Evolutionary conservation across 2,797 vertebrate species (phyloP).

Genomic region (Ciconia nigra): DNA sequence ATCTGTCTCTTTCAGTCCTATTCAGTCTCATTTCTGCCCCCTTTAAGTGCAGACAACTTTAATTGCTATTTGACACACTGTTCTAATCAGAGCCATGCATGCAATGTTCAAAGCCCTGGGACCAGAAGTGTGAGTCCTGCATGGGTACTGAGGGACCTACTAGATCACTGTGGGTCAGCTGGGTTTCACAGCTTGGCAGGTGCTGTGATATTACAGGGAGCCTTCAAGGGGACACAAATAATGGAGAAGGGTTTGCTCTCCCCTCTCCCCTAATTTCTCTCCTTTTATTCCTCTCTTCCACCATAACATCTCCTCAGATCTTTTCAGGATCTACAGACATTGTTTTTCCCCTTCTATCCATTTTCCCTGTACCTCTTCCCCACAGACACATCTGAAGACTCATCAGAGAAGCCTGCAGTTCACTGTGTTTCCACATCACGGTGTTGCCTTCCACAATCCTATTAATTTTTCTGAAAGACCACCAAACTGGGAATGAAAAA

Average conservation of each 20-base stretch:
- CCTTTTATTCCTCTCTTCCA: neutral
- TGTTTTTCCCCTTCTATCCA: neutral
- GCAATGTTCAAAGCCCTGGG: neutral
- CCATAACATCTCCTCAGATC: neutral
- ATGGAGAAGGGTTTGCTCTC: neutral
- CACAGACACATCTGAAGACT: neutral
- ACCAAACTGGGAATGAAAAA: neutral
- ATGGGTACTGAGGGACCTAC: neutral
- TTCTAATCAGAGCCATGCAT: neutral
- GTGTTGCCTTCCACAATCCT: neutral
- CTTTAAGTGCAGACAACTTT: neutral
- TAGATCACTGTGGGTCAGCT: neutral
- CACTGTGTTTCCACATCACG: neutral
- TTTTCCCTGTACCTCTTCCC: neutral
- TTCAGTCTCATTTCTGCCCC: neutral
- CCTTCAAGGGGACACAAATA: neutral
- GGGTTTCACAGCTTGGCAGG: neutral
- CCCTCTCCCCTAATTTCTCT: neutral
- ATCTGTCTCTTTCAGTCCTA: neutral
- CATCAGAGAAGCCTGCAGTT: neutral
- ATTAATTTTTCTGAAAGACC: neutral
- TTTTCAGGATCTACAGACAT: neutral
- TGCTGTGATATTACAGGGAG: neutral
- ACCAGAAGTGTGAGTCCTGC: neutral
- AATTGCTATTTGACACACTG: neutral